These are phyloP conservation scores for Pangasianodon hypophthalmus DNA, from an alignment of 2,113 vertebrate genomes.

Conservation along the genomic window DNA sequence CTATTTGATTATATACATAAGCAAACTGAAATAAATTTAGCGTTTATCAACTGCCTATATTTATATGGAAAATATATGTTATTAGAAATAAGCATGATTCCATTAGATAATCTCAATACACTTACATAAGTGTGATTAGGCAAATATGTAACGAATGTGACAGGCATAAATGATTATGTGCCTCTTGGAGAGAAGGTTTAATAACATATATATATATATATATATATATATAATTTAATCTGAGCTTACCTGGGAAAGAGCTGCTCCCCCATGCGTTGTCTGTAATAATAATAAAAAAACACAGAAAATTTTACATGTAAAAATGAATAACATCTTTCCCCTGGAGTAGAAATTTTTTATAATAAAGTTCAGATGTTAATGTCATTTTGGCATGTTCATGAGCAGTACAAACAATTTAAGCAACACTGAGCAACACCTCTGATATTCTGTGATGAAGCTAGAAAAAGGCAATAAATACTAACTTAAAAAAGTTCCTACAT, in stretches of 20 bases:
- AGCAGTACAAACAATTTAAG: not conserved
- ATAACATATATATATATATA: too few relatives aligned
- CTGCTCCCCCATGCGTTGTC: not conserved
- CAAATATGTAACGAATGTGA: not conserved
- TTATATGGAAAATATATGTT: not conserved
- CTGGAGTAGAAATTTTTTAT: not conserved
- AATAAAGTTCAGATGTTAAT: not conserved
- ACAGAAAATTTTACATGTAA: not conserved
- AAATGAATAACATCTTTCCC: not conserved
- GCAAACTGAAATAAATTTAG: not conserved
- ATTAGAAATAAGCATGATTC: not conserved
- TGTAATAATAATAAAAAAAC: not conserved
- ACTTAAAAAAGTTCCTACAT: not conserved
- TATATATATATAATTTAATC: not conserved
- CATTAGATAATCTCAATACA: not conserved
- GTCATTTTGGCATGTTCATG: not conserved
- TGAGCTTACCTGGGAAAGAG: not conserved
- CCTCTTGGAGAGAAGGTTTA: not conserved
- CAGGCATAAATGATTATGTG: not conserved
- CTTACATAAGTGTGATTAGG: not conserved
- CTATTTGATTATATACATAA: not conserved
- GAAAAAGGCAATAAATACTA: not conserved
- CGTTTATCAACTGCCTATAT: not conserved
- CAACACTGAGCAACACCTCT: not conserved
- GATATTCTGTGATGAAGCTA: not conserved